These are phyloP conservation scores for Furnarius figulus DNA, from an alignment of 2,113 vertebrate genomes.

Conservation along the genomic window DNA sequence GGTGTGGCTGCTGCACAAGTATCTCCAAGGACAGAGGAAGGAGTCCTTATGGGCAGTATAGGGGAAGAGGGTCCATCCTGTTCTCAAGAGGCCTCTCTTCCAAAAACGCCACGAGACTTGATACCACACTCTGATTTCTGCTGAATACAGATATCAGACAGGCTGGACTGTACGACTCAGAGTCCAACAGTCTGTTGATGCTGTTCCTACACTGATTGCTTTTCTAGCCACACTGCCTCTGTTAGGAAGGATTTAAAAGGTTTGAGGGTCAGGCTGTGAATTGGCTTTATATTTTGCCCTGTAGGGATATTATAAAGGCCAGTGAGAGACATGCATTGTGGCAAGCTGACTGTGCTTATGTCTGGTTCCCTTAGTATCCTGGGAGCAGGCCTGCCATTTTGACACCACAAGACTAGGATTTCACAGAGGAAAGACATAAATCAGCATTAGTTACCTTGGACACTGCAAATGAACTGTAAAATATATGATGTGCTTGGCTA, in stretches of 20 bases:
- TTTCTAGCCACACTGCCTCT: neutral
- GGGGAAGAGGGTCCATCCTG: neutral
- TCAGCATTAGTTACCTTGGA: neutral
- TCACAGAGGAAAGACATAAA: neutral
- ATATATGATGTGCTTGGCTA: neutral
- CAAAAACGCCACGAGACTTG: neutral
- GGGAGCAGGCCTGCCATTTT: neutral
- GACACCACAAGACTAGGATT: neutral
- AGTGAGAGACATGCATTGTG: accelerated
- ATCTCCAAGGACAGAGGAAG: neutral
- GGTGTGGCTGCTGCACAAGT: neutral
- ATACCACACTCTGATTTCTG: neutral
- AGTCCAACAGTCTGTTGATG: neutral
- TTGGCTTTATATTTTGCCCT: neutral
- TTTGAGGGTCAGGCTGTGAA: neutral
- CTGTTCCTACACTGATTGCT: neutral
- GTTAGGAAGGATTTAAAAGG: neutral
- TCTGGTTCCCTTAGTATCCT: neutral
- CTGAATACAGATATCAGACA: neutral
- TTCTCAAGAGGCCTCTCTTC: neutral
- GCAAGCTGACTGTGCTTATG: neutral
- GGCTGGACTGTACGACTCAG: neutral
- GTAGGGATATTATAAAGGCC: neutral
- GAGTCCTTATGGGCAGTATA: neutral
- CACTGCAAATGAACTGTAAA: neutral